A percentile compares a stretch with the other conserved stretches of the same genome.
These are phyloP conservation scores for Microtus pennsylvanicus DNA, from an alignment of 2,113 vertebrate genomes.

Conservation along the genomic window DNA sequence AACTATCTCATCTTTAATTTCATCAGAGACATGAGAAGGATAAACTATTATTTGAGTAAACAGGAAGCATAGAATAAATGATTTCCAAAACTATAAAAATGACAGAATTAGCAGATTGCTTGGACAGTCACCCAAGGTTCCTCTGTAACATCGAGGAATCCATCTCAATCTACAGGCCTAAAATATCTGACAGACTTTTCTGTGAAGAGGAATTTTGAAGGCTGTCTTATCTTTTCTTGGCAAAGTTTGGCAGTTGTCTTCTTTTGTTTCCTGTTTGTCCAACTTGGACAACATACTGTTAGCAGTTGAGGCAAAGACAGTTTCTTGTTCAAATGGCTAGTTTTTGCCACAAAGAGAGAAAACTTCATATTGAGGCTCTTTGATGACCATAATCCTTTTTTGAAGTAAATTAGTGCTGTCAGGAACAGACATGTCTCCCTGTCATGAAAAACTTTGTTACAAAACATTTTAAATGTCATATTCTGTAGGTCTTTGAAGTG, in stretches of 20 bases:
- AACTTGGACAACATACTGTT: background rate
- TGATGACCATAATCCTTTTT: background rate
- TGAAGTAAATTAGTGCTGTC: background rate
- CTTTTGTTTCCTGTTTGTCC: background rate
- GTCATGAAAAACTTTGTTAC: background rate
- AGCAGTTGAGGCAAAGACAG: background rate
- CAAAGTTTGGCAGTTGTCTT: background rate
- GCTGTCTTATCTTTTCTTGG: background rate
- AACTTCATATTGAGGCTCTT: background rate
- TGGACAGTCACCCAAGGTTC: background rate
- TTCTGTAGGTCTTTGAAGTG: background rate
- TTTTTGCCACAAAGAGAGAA: background rate
- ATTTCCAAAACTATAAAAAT: background rate
- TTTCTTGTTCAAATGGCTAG: background rate
- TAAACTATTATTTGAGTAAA: background rate
- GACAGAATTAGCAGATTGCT: background rate
- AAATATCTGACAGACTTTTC: background rate
- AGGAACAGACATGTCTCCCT: background rate
- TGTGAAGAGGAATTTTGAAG: background rate
- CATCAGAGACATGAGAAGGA: background rate
- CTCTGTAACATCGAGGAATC: background rate
- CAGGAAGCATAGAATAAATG: background rate
- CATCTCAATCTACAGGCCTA: background rate
- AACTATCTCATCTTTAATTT: background rate
- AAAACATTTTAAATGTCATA: background rate